A percentile compares a stretch with the other conserved stretches of the same genome.
Conservation (phyloP, 92 coral and sea anemone genomes). For the Heliopora coerulea region DNA sequence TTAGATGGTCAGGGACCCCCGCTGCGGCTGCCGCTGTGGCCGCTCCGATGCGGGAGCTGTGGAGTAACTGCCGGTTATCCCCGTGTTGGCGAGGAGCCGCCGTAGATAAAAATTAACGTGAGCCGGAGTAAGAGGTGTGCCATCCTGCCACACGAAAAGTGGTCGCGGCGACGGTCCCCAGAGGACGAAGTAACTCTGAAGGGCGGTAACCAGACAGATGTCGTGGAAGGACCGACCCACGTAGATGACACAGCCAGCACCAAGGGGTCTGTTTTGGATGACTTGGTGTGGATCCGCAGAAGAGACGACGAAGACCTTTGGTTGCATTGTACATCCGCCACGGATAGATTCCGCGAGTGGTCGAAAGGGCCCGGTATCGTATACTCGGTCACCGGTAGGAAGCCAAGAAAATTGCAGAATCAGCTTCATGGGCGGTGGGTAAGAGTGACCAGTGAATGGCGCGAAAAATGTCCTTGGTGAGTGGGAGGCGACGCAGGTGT, state of each 20-base stretch:
- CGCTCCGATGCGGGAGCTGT: constrained; percentile 1
- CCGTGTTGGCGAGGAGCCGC: not conserved
- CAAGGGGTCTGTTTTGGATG: constrained; percentile 27
- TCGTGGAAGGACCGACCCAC: not conserved
- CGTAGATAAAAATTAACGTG: not conserved
- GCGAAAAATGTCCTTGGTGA: no score
- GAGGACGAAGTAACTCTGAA: constrained; percentile 20
- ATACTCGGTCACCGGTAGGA: not conserved
- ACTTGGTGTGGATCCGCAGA: constrained; percentile 44
- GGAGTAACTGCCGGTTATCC: not conserved
- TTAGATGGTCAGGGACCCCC: constrained; percentile 59
- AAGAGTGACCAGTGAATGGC: no score
- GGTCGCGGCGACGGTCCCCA: constrained; percentile 30
- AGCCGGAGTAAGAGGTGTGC: not conserved
- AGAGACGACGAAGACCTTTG: constrained; percentile 35
- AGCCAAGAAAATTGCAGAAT: not conserved
- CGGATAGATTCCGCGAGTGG: not conserved
- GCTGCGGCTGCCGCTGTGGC: constrained; percentile 24
- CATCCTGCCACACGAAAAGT: constrained; percentile 29
- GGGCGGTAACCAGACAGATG: constrained; percentile 43
- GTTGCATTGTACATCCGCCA: not conserved
- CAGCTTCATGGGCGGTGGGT: no score
- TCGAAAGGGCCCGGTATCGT: not conserved
- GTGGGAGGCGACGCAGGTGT: no score
- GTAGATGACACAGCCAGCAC: not conserved